Base-by-base conservation (phyloP, 2,113 vertebrate species). In the Ammospiza nelsoni region DNA sequence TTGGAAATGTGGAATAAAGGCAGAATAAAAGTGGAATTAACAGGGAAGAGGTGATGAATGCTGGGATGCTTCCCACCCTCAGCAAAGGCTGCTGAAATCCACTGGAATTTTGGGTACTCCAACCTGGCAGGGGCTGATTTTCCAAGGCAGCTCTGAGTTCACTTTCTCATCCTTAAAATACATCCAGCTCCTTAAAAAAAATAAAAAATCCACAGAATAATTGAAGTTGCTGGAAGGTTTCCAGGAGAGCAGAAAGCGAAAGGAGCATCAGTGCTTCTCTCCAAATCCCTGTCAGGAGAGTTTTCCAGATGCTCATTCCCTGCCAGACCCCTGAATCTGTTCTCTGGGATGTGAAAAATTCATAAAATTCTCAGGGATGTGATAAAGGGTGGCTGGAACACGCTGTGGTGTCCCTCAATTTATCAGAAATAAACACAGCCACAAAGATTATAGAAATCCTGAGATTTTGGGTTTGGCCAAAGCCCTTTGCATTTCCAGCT, bases 391-490 rank as follows among this genome's bases (percentile, higher is more conserved):
- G 65, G 21, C 65, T 15, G 15, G 31, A 52, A 43, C 23, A 6
- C 1, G 0, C 28, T 29, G 5, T 0, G 8, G 6, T 10, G 55
- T 12, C 35, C 6, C 54, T 8, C 22, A 2, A 0, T 22, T 68
- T 21, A 31, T 21, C 41, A 73, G 33, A 21, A 83, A 72, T 12
- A 58, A 75, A 67, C 48, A 51, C 48, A n/a, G 9, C 4, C 0
- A 46, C 5, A 2, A 37, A 13, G 48, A 31, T 15, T 0, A 27
- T 19, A 54, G 6, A 55, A 39, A 83, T 39, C 6, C 35, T 3
- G 11, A 57, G 33, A 5, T 43, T 57, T 43, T 6, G 0, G 6
- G 7, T n/a, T 25, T 29, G 35, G 4, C 48, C 3, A 3, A 13
- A 79, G 48, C 52, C 27, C 25, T 83, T 25, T 22, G 37, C 5